These are phyloP conservation scores for Pogona vitticeps DNA, from an alignment of 2,113 vertebrate genomes.

Conservation along the genomic window DNA sequence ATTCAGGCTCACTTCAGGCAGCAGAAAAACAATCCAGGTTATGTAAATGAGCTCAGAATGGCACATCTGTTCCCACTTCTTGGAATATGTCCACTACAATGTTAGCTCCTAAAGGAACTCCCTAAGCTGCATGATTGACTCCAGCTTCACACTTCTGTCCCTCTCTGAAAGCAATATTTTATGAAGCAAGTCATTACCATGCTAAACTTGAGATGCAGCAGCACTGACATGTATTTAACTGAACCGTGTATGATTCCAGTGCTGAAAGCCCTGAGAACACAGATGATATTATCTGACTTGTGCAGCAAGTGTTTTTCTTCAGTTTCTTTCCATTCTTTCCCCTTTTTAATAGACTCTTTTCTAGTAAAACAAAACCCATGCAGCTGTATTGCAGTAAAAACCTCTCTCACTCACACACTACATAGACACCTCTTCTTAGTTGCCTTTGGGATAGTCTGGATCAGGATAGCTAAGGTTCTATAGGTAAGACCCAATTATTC, in stretches of 20 bases:
- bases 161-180: conserved; percentile 70
- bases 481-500: neutral
- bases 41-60: neutral
- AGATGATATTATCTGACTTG: conserved; percentile 73
- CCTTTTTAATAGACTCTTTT: conserved; percentile 36
- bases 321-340: neutral
- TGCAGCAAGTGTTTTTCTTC: conserved; percentile 64
- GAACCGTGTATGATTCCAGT: neutral
- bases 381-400: no score
- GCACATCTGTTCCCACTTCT: conserved; percentile 38
- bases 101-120: conserved; percentile 47
- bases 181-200: conserved; percentile 47
- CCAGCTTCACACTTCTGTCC: conserved; percentile 54
- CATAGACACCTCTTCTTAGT: neutral
- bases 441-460: neutral
- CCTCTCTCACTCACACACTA: no score
- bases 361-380: no score
- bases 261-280: conserved; percentile 63
- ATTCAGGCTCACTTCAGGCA: neutral
- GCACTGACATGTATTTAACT: conserved; percentile 71
- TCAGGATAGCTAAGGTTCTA: neutral
- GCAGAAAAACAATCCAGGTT: neutral
- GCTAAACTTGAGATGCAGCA: conserved; percentile 13
- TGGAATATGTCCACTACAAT: conserved; percentile 44
- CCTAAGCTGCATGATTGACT: conserved; percentile 11